A percentile compares a stretch with the other conserved stretches of the same genome.
These are phyloP conservation scores for Cladorhizidae sp. DNA, from an alignment of 37 sponge, comb jelly and placozoan genomes.

Conservation along the genomic window DNA sequence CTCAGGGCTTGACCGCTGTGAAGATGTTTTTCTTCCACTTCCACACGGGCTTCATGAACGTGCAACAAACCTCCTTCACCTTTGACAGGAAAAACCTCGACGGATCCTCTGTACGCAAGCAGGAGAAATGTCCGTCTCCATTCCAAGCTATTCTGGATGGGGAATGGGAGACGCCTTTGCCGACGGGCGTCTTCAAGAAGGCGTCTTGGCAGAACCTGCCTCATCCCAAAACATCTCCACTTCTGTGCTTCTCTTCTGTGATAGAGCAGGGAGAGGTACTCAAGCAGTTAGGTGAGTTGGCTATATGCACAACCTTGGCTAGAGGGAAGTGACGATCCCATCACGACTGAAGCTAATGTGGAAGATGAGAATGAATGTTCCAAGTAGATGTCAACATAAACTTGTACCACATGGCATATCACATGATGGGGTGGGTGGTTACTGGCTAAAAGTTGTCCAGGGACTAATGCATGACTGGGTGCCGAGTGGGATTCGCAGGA, in stretches of 20 bases:
- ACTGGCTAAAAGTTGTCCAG: no score
- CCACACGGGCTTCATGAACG: slow-evolving; percentile 81
- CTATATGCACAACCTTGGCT: background rate
- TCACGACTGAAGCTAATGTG: background rate
- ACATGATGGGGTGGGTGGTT: no score
- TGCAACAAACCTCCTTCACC: slow-evolving; percentile 19
- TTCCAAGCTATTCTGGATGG: slow-evolving; percentile 65
- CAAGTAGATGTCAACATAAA: no score
- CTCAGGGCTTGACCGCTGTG: slow-evolving; percentile 83
- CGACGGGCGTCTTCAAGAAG: background rate
- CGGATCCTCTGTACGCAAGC: slow-evolving; percentile 40
- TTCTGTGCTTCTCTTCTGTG: slow-evolving; percentile 57
- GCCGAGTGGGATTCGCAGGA: no score
- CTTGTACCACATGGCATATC: no score
- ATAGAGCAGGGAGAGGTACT: slow-evolving; percentile 55
- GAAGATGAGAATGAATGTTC: no score
- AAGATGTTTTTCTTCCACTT: slow-evolving; percentile 87
- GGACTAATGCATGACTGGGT: no score
- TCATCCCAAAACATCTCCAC: slow-evolving; percentile 45
- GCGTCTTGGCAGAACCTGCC: slow-evolving; percentile 72
- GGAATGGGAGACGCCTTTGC: slow-evolving; percentile 6
- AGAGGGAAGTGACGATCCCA: no score
- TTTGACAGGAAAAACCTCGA: slow-evolving; percentile 67
- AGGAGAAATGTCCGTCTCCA: slow-evolving; percentile 68
- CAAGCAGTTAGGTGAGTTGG: slow-evolving; percentile 43